Conservation (phyloP, 2,113 vertebrate species). For the Sylvietta virens region DNA sequence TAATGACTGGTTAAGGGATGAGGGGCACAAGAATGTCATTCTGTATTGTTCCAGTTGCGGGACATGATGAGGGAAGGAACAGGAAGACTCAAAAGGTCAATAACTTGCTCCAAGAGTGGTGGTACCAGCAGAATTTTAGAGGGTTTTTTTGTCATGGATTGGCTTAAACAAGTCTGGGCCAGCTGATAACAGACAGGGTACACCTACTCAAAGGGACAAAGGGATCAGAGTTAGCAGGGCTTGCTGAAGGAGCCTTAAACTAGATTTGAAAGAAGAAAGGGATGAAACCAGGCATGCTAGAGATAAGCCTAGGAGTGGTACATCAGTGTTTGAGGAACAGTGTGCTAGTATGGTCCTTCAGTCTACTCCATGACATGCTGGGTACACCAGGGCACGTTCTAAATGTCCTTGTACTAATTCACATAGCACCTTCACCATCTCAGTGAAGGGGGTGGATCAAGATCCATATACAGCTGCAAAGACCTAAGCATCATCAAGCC, state of each 20-base stretch:
- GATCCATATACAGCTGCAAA: not conserved
- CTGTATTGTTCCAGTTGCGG: not conserved
- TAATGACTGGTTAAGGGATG: not conserved
- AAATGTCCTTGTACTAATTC: not conserved
- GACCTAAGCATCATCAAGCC: not conserved
- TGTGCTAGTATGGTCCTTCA: not conserved
- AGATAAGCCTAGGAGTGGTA: not conserved
- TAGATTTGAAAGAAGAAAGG: not conserved
- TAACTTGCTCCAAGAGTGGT: not conserved
- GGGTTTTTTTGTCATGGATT: not conserved
- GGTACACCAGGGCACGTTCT: not conserved
- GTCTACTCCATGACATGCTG: fast-evolving
- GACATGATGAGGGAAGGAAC: not conserved
- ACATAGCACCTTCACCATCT: not conserved
- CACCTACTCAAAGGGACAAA: not conserved
- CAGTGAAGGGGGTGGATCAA: not conserved
- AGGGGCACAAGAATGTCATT: not conserved
- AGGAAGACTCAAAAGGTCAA: not conserved
- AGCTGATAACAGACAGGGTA: not conserved
- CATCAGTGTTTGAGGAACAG: fast-evolving
- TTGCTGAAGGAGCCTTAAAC: not conserved
- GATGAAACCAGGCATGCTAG: not conserved
- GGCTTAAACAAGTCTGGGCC: not conserved
- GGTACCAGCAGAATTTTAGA: not conserved
- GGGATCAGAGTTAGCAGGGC: not conserved